Conservation (phyloP, 2,888 invertebrate genomes). For the Caenorhabditis virilis region DNA sequence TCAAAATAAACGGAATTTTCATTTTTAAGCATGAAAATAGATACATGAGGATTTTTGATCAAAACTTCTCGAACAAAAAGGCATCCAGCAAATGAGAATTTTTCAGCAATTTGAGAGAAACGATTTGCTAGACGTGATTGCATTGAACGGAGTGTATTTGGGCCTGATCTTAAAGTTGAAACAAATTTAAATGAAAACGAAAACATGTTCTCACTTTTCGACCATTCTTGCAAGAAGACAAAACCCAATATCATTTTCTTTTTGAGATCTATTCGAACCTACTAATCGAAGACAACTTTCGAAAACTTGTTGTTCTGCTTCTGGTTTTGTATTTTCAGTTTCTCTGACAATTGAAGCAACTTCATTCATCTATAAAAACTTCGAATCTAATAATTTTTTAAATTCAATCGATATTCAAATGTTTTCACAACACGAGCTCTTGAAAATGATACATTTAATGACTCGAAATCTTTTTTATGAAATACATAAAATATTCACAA, state of each 20-base stretch:
- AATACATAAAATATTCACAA: slow-evolving; percentile 10
- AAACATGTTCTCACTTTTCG: slow-evolving; percentile 13
- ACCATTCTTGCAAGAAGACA: slow-evolving; percentile 30
- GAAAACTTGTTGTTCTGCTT: slow-evolving; percentile 21
- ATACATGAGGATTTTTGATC: slow-evolving; percentile 26
- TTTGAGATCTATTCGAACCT: slow-evolving; percentile 11
- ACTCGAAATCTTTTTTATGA: background rate
- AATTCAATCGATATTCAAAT: too few relatives aligned
- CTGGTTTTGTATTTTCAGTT: slow-evolving; percentile 21
- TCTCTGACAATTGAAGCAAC: slow-evolving; percentile 11
- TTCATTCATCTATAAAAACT: slow-evolving; percentile 5
- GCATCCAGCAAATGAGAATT: slow-evolving; percentile 19
- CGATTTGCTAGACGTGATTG: slow-evolving; percentile 44
- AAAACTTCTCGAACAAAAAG: slow-evolving; percentile 43
- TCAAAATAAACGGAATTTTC: background rate
- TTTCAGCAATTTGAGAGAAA: slow-evolving; percentile 28
- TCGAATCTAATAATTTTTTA: too few relatives aligned
- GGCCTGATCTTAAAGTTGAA: slow-evolving; percentile 22
- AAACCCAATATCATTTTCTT: slow-evolving; percentile 32
- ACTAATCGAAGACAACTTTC: slow-evolving; percentile 33
- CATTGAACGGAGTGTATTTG: slow-evolving; percentile 21
- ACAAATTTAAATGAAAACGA: too few relatives aligned
- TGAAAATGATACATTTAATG: too few relatives aligned
- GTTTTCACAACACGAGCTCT: too few relatives aligned
- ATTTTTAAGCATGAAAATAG: background rate